Base-by-base conservation (phyloP, 2,888 invertebrate species). In the Lepetodrilus schrolli region DNA sequence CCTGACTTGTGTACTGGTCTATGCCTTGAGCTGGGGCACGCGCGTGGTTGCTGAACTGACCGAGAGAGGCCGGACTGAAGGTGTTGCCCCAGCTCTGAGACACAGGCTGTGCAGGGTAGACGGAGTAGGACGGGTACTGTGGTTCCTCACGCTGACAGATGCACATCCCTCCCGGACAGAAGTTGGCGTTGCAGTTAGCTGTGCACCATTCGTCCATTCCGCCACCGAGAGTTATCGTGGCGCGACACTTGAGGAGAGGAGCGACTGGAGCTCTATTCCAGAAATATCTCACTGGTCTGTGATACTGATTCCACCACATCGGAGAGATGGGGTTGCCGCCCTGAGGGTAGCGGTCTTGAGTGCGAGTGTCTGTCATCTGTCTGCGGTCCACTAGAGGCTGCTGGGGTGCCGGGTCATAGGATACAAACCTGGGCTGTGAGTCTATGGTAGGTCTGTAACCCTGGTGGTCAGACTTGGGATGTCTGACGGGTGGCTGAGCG, bases 131-230 rank as follows among this genome's bases (percentile, higher is more conserved):
- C 3, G 68, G 70, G 38, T 69, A 70, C 8, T 30, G 7, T 4
- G 70, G n/a, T 4, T n/a, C 21, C 20, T 69, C 74, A n/a, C 21
- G 65, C 30, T 72, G 47, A 49, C 82, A 82, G 8, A 77, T 36
- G 37, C 82, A 82, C 66, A 81, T 75, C 7, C 70, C 70, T 1
- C 51, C 37, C 0, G 87, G 87, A 58, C 86, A 87, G 74, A 77
- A 84, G 7, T 84, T 81, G 4, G 82, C 82, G 51, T 84, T 83
- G 76, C 87, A 87, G 71, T 86, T 84, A 17, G 80, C 80, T 4
- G 77, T 80, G 70, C 87, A 87, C 87, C 87, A 87, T 13, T 78
- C 81, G 70, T 87, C 84, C 86, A 87, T 86, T 0, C 84, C 86
- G 0, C 82, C 82, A 2, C 82, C 80, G 8, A 85, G 83, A 1